Percentiles rank a stretch among this genome's conserved stretches.
phyloP scores from a whole-genome alignment of 2,888 invertebrate species.

The Dastarcus helophoroides region DNA sequence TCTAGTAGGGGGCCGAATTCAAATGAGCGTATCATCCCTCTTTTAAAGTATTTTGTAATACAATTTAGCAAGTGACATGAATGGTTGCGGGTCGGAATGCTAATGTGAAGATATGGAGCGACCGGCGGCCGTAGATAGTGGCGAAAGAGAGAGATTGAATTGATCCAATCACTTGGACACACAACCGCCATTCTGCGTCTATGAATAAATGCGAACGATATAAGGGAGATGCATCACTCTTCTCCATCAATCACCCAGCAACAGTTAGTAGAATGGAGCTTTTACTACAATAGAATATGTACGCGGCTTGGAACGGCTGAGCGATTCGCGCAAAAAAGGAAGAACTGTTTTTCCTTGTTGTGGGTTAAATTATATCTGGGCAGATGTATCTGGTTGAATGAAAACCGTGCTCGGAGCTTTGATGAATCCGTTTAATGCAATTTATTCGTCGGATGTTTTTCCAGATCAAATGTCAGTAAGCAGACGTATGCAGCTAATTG shows the following conservation, averaged over 20 bases:
- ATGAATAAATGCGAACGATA: constrained; percentile 29
- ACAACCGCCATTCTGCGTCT: constrained; percentile 26
- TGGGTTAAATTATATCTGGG: no score
- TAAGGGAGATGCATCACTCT: constrained; percentile 27
- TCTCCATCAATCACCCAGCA: no score
- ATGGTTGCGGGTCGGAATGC: constrained; percentile 19
- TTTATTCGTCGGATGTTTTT: no score
- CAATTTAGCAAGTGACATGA: constrained; percentile 21
- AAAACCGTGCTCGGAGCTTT: no score
- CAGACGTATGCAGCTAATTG: no score
- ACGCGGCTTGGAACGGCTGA: not conserved
- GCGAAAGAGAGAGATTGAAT: constrained; percentile 24
- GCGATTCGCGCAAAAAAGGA: no score
- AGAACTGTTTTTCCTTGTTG: no score
- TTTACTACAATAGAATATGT: constrained; percentile 1
- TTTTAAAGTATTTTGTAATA: constrained; percentile 17
- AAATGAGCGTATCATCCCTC: constrained; percentile 15
- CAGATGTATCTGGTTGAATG: no score
- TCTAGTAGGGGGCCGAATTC: constrained; percentile 12
- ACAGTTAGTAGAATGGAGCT: not conserved
- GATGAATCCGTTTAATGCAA: no score
- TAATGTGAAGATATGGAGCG: constrained; percentile 21
- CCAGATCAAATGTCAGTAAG: no score
- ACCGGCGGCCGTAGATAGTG: constrained; percentile 19
- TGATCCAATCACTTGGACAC: constrained; percentile 30